Conservation (phyloP, 1,140 invertebrate species). For the Triops longicaudatus region DNA sequence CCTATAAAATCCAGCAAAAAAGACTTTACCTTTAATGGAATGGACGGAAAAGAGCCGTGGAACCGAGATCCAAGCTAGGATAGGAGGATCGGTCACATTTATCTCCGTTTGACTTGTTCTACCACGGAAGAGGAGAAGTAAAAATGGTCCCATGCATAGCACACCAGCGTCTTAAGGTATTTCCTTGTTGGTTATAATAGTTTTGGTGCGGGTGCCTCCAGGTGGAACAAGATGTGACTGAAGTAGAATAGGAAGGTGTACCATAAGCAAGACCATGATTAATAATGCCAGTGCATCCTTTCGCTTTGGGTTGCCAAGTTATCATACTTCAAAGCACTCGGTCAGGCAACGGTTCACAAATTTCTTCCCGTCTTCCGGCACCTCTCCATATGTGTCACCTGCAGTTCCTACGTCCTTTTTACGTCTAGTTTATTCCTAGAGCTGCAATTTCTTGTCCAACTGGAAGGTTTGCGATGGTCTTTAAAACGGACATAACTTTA, state of each 20-base stretch:
- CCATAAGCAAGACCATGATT: background rate
- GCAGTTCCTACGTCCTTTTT: background rate
- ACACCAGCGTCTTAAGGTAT: background rate
- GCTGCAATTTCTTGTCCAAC: background rate
- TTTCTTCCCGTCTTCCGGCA: constrained; percentile 8
- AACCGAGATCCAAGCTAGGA: background rate
- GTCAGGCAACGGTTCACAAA: background rate
- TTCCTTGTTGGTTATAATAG: background rate
- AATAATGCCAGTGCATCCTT: background rate
- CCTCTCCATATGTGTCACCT: constrained; percentile 6
- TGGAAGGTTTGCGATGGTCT: background rate
- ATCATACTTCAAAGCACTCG: background rate
- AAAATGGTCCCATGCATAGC: background rate
- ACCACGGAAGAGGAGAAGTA: background rate
- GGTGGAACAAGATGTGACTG: background rate
- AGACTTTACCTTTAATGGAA: constrained; percentile 7
- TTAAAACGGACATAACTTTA: background rate
- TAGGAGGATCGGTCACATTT: background rate
- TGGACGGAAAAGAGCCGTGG: background rate
- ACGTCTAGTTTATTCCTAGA: background rate
- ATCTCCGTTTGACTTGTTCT: background rate
- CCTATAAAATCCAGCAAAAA: background rate
- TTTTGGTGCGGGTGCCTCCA: constrained; percentile 5
- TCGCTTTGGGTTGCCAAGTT: background rate
- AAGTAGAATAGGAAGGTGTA: background rate